phyloP scores from a whole-genome alignment of 1,140 invertebrate genomes.

The Sitobion miscanthi region DNA sequence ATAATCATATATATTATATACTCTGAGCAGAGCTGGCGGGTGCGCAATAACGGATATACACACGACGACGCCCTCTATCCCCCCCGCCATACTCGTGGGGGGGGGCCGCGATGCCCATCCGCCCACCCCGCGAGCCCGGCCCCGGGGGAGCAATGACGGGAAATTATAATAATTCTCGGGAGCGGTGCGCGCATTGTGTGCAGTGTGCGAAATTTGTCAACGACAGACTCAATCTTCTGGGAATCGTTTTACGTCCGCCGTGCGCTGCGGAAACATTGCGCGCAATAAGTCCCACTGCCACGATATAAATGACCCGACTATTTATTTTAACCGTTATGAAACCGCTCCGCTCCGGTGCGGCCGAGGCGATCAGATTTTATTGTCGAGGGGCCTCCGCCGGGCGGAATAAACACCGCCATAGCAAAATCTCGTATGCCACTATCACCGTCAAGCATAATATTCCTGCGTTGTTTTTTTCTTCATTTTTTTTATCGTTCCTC shows the following conservation, averaged over 20 bases:
- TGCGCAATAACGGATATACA: background rate
- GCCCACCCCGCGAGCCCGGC: background rate
- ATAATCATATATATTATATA: background rate
- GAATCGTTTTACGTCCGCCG: conserved; percentile 46
- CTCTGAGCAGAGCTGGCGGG: background rate
- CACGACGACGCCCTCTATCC: background rate
- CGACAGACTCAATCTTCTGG: conserved; percentile 42
- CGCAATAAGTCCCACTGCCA: conserved; percentile 35
- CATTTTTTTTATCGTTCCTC: background rate
- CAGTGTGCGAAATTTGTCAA: conserved; percentile 38
- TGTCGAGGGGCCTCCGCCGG: conserved; percentile 33
- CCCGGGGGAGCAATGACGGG: conserved; percentile 26
- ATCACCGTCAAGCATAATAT: background rate
- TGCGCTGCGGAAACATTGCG: conserved; percentile 27
- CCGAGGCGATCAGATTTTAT: conserved; percentile 42
- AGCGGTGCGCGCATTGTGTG: conserved; percentile 3
- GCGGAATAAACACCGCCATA: background rate
- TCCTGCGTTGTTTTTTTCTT: background rate
- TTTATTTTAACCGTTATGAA: conserved; percentile 42
- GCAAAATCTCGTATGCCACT: background rate
- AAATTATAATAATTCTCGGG: conserved; percentile 47
- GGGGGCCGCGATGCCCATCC: background rate
- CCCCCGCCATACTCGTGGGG: background rate
- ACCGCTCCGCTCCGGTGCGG: background rate
- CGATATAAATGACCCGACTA: conserved; percentile 36